Conservation (phyloP, 2,888 invertebrate genomes). For the Meganola albula region DNA sequence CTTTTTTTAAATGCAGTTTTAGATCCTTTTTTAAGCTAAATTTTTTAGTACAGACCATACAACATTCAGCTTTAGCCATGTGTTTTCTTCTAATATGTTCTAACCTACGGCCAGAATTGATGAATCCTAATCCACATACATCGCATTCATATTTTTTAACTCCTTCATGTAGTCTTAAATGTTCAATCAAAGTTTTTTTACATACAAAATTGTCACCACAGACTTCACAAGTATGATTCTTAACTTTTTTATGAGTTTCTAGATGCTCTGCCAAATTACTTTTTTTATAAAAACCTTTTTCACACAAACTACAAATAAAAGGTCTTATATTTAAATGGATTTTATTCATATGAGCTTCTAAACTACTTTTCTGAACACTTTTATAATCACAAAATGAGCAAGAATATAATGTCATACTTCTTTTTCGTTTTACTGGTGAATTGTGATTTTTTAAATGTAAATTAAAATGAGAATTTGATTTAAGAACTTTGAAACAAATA, state of each 20-base stretch:
- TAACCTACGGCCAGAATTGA: conserved; percentile 45
- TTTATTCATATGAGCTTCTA: conserved; percentile 51
- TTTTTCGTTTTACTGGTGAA: conserved; percentile 19
- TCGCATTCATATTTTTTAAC: conserved; percentile 46
- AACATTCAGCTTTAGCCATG: conserved; percentile 38
- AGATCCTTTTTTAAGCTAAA: conserved; percentile 51
- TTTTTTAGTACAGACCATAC: conserved; percentile 46
- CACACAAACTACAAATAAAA: conserved; percentile 40
- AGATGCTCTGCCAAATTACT: conserved; percentile 45
- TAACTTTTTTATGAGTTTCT: conserved; percentile 33
- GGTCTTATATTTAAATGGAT: conserved; percentile 42
- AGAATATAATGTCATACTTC: conserved; percentile 22
- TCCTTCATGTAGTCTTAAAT: conserved; percentile 45
- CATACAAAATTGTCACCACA: conserved; percentile 47
- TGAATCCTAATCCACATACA: conserved; percentile 41
- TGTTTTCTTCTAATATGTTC: conserved; percentile 53
- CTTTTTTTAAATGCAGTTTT: conserved; percentile 43
- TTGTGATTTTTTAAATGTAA: conserved; percentile 35
- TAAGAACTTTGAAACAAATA: conserved; percentile 39
- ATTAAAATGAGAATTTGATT: conserved; percentile 38
- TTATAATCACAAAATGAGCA: conserved; percentile 42
- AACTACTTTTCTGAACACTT: conserved; percentile 37
- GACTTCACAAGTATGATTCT: conserved; percentile 43
- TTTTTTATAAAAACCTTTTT: conserved; percentile 49
- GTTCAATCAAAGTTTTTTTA: conserved; percentile 45